Evolutionary conservation across 2,888 invertebrate species (phyloP).

Genomic region (Conus canariensis): DNA sequence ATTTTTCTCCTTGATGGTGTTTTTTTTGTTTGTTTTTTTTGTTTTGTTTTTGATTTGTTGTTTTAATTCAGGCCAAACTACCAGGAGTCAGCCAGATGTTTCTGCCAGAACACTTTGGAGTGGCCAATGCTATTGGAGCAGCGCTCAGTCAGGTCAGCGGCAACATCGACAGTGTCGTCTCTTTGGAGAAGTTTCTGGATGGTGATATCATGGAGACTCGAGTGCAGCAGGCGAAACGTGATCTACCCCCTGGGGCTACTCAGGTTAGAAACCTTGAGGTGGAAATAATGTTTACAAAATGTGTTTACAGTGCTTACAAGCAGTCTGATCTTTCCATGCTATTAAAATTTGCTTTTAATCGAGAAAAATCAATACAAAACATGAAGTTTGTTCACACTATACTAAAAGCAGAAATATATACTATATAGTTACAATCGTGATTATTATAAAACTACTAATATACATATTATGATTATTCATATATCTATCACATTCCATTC

Average conservation of each 20-base stretch:
- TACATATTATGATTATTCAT: too few species aligned
- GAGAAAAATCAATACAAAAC: too few species aligned
- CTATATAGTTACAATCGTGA: too few species aligned
- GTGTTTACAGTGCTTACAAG: too few species aligned
- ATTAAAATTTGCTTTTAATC: too few species aligned
- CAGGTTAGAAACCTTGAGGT: neutral
- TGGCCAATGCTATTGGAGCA: conserved; percentile 77
- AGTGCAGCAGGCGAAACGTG: conserved; percentile 14
- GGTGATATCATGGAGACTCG: conserved; percentile 46
- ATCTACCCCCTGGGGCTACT: neutral
- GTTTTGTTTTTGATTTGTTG: neutral
- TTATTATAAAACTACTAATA: too few species aligned
- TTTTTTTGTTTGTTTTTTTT: neutral
- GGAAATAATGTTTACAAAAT: too few species aligned
- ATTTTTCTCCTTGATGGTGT: neutral
- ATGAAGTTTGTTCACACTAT: too few species aligned
- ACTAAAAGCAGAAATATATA: too few species aligned
- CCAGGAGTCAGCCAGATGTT: conserved; percentile 59
- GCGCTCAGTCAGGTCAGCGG: conserved; percentile 74
- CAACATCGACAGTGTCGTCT: conserved; percentile 63
- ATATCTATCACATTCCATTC: too few species aligned
- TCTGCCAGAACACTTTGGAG: conserved; percentile 62
- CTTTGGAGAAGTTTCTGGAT: conserved; percentile 56
- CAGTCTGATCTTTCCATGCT: too few species aligned
- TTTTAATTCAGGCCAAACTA: conserved; percentile 44